phyloP scores from a whole-genome alignment of 2,113 vertebrate species.

The Caranx melampygus region DNA sequence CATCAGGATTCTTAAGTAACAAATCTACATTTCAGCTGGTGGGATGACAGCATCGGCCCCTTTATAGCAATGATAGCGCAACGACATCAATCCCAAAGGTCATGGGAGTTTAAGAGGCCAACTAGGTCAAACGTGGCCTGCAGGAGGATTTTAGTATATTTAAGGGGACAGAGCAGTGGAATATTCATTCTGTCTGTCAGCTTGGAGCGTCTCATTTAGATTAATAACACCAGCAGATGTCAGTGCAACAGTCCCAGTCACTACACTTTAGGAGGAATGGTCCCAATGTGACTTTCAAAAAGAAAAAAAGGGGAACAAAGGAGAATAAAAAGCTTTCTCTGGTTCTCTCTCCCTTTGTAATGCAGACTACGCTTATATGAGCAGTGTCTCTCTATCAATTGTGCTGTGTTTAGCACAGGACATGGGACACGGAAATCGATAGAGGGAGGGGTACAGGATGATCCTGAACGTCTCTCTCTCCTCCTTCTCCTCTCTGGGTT shows the following conservation, averaged over 20 bases:
- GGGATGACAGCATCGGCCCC: neutral
- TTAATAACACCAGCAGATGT: constrained; percentile 64
- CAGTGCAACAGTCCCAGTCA: constrained; percentile 28
- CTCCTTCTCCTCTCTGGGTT: constrained; percentile 23
- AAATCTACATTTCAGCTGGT: neutral
- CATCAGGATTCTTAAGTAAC: neutral
- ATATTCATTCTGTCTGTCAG: constrained; percentile 20
- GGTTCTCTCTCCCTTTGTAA: neutral
- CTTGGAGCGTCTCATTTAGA: constrained; percentile 34
- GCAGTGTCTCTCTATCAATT: constrained; percentile 15
- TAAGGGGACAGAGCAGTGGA: constrained; percentile 16
- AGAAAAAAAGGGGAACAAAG: neutral
- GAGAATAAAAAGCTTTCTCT: constrained; percentile 6
- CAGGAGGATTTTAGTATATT: constrained; percentile 47
- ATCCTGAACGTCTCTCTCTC: constrained; percentile 43
- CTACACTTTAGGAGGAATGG: neutral
- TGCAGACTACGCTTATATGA: constrained; percentile 14
- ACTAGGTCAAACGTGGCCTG: constrained; percentile 48
- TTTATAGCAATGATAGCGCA: constrained; percentile 23
- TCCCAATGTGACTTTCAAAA: constrained; percentile 21
- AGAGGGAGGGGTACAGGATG: constrained; percentile 53
- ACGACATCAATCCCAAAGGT: constrained; percentile 19
- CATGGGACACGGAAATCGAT: constrained; percentile 64
- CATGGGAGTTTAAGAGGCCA: constrained; percentile 45
- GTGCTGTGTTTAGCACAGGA: constrained; percentile 55